Evolutionary conservation across 2,113 vertebrate genomes (phyloP), one percentile per base, ranked within the genome.

Genomic region (Arenaria interpres): DNA sequence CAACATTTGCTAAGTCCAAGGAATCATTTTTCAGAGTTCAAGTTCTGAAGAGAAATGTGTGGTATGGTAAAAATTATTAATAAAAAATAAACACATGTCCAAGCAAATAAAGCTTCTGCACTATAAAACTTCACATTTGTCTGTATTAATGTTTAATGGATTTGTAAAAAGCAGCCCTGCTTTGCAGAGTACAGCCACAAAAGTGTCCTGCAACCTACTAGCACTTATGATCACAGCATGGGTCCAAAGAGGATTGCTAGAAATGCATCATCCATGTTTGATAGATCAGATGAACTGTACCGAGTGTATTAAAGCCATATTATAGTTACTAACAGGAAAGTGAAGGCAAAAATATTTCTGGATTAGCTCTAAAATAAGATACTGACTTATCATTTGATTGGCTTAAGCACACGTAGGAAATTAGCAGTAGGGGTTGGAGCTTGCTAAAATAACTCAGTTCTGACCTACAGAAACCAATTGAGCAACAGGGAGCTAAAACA

Each of bases 61-160:
- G 54, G 75, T 97, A 85, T 78, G 95, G 94, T 96, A 97, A 98
- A 97, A 97, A 97, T 92, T 97, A 97, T 98, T 98, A 98, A 98
- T 98, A 98, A 98, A 98, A 98, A 98, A 98, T 98, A 98, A 98
- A 98, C 96, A 96, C 45, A 28, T 96, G 98, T 97, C 97, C 97
- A 95, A 74, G 94, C 98, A 98, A 98, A 94, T 97, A 86, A 57
- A 95, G 97, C 95, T 96, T 91, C 85, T 97, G 91, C 94, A 96
- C 95, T 97, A 94, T 96, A 98, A 98, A 97, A 90, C 88, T 97
- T 96, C 94, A 98, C 96, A 97, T 98, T 98, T 98, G 98, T 98
- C 97, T 97, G 94, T 95, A 98, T 99, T 95, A 98, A 98, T 98
- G 96, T 98, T 99, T 99, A 98, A 99, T 99, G 97, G 88, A 93